These are phyloP conservation scores for Erpornis zantholeuca DNA, from an alignment of 2,113 vertebrate species.

Conservation along the genomic window DNA sequence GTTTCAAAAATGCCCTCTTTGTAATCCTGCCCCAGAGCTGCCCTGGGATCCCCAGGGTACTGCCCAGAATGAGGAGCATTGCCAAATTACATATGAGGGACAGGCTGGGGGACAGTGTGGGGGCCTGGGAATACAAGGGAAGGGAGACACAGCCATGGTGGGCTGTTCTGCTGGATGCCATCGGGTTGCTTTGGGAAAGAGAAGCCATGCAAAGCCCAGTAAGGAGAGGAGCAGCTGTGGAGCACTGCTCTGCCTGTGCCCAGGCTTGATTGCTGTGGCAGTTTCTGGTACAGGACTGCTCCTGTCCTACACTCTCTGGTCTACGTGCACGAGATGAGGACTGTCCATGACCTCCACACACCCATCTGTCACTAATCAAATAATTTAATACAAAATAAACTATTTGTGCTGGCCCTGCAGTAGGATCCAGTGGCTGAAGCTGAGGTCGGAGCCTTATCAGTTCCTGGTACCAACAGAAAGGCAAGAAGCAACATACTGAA, in stretches of 20 bases:
- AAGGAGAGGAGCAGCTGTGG: fast-evolving
- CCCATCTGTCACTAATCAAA: neutral
- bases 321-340: fast-evolving
- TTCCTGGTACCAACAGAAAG: neutral
- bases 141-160: fast-evolving
- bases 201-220: fast-evolving
- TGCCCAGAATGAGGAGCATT: neutral
- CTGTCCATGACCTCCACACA: fast-evolving
- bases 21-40: fast-evolving
- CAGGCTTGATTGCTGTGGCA: fast-evolving
- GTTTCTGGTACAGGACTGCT: no score
- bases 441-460: neutral
- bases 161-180: fast-evolving
- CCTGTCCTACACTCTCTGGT: neutral
- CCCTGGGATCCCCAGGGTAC: neutral
- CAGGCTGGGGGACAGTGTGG: fast-evolving
- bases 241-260: neutral
- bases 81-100: fast-evolving
- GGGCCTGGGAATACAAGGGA: fast-evolving
- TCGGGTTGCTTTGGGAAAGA: fast-evolving
- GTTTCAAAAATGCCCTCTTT: neutral
- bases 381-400: neutral
- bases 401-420: neutral
- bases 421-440: neutral
- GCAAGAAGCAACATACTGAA: neutral